Conservation (phyloP, 2,797 vertebrate species). For the Chaenodraco wilsoni region DNA sequence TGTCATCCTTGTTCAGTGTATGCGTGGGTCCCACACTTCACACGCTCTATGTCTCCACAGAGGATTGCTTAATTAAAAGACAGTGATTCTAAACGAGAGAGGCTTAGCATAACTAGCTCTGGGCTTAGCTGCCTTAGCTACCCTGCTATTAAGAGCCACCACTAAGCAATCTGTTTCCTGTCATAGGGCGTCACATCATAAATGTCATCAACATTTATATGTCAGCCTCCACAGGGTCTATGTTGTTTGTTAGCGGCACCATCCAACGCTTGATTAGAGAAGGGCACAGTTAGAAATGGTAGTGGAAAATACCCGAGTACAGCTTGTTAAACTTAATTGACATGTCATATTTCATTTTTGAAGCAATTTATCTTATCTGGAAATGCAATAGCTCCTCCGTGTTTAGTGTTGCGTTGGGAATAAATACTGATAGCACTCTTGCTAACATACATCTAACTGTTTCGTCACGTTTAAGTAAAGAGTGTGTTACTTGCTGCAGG, state of each 20-base stretch:
- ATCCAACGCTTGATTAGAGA: conserved; percentile 20
- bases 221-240: conserved; percentile 3
- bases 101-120: conserved; percentile 53
- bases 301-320: background rate
- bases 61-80: conserved; percentile 72
- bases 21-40: conserved; percentile 58
- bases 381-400: too few relatives aligned
- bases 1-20: conserved; percentile 25
- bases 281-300: conserved; percentile 19
- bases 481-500: background rate
- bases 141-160: conserved; percentile 47
- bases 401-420: background rate
- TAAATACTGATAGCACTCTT: conserved; percentile 13
- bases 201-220: conserved; percentile 33
- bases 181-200: conserved; percentile 38
- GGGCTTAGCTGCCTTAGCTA: conserved; percentile 49
- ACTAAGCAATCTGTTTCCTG: conserved; percentile 37
- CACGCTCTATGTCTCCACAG: conserved; percentile 55
- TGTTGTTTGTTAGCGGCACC: background rate
- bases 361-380: conserved; percentile 4
- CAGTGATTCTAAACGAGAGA: conserved; percentile 52
- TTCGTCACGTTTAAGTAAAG: background rate
- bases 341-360: conserved; percentile 15
- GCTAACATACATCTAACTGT: background rate
- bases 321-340: conserved; percentile 24